Evolutionary conservation across 1,140 invertebrate species (phyloP).

Genomic region (Euura lappo): DNA sequence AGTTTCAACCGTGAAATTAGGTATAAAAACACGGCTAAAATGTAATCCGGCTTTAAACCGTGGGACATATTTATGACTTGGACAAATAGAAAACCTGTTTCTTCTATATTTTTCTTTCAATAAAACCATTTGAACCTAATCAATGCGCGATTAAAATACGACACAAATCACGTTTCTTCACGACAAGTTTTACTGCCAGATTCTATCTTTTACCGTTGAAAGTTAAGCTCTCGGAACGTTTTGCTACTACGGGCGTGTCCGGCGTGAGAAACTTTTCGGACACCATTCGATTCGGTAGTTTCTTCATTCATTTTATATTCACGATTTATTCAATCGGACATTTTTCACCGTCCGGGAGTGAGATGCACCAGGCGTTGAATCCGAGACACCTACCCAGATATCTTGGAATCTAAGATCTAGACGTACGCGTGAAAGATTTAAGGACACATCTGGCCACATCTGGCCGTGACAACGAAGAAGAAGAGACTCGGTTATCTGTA

Average conservation of each 20-base stretch:
- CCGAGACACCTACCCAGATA: not conserved
- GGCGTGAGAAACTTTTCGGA: not conserved
- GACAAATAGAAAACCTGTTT: conserved; percentile 7
- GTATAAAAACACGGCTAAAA: not conserved
- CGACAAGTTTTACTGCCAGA: not conserved
- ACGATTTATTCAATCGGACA: too few species aligned
- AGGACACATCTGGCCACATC: conserved; percentile 12
- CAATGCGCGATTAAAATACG: not conserved
- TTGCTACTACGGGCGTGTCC: not conserved
- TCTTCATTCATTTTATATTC: too few species aligned
- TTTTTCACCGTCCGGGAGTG: too few species aligned
- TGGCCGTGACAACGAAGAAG: not conserved
- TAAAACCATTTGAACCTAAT: conserved; percentile 7
- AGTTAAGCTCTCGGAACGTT: not conserved
- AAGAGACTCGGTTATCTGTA: not conserved
- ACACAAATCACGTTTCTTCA: not conserved
- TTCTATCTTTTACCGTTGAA: not conserved
- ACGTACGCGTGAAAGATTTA: conserved; percentile 3
- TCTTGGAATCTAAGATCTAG: conserved; percentile 10
- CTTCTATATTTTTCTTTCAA: not conserved
- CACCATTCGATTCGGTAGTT: not conserved
- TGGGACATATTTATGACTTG: not conserved
- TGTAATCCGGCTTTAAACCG: not conserved
- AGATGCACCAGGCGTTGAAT: not conserved
- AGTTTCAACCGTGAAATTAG: not conserved